phyloP scores from a whole-genome alignment of 2,113 vertebrate genomes.

The Callospermophilus lateralis region DNA sequence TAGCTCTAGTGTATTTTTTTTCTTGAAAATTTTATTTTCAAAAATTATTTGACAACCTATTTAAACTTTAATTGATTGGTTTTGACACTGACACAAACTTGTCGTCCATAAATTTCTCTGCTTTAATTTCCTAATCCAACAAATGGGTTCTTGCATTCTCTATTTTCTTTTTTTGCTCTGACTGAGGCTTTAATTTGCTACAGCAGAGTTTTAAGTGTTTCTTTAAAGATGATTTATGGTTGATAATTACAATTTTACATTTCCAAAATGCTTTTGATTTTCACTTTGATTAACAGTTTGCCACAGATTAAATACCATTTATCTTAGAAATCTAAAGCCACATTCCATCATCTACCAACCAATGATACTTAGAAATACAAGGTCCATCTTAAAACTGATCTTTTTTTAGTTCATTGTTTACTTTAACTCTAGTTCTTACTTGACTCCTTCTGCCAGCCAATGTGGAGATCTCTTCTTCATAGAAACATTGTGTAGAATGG shows the following conservation, averaged over 20 bases:
- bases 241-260: background rate
- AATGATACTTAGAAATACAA: background rate
- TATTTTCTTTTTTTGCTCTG: background rate
- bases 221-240: background rate
- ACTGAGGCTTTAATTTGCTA: background rate
- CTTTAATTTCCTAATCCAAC: background rate
- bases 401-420: background rate
- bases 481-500: background rate
- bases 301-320: background rate
- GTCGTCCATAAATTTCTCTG: background rate
- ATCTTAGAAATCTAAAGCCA: background rate
- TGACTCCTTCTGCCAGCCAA: background rate
- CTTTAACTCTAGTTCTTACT: background rate
- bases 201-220: background rate
- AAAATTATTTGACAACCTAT: background rate
- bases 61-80: background rate
- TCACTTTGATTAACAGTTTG: background rate
- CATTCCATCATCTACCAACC: background rate
- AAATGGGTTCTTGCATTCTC: background rate
- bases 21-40: background rate
- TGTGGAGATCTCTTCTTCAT: background rate
- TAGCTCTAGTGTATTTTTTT: background rate
- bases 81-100: background rate
- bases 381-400: background rate
- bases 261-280: background rate